Base-by-base conservation (phyloP, 2,113 vertebrate genomes). In the Salvelinus alpinus region DNA sequence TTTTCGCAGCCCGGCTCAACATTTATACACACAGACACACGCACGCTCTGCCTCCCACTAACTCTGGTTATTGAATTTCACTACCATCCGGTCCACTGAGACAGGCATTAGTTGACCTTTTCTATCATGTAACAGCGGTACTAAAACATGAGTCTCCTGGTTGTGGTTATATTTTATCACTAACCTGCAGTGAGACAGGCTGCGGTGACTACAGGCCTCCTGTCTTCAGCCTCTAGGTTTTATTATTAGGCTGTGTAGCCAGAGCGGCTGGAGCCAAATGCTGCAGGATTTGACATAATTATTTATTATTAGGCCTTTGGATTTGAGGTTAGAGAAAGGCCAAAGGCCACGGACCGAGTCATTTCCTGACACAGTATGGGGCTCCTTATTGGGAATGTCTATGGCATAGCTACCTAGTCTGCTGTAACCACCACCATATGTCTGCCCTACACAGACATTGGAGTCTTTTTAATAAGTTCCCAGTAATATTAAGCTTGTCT, bases 1-100 rank as follows among this genome's bases (percentile, higher is more conserved):
- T 22, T 62, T 22, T 16, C 5, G n/a, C 5, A 22, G 8, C 59
- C n/a, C 29, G 66, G 29, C 25, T 57, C 64, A 27, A 54, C 64
- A 67, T 18, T 5, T 18, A 48, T 54, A 6, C 20, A 1, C 60
- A 29, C 48, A 27, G 0, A 62, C 70, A 73, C 76, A 38, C 57
- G 3, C 82, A 86, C 2, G 9, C 38, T 80, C 97, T 97, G 83
- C 96, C 95, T 54, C 96, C 96, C 0, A 99, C 38, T 44, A 44
- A 9, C 38, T 73, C 65, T 66, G 64, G 77, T 62, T 77, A 16
- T 22, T 62, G 54, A 31, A 71, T 86, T 91, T 89, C 79, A 88
- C 82, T 80, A 77, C 73, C 71, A 70, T 84, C 72, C 0, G 44
- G 73, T 78, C 57, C 76, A 72, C 80, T 75, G 78, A 82, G 38